phyloP scores from a whole-genome alignment of 2,113 vertebrate genomes.

The Rhea pennata region DNA sequence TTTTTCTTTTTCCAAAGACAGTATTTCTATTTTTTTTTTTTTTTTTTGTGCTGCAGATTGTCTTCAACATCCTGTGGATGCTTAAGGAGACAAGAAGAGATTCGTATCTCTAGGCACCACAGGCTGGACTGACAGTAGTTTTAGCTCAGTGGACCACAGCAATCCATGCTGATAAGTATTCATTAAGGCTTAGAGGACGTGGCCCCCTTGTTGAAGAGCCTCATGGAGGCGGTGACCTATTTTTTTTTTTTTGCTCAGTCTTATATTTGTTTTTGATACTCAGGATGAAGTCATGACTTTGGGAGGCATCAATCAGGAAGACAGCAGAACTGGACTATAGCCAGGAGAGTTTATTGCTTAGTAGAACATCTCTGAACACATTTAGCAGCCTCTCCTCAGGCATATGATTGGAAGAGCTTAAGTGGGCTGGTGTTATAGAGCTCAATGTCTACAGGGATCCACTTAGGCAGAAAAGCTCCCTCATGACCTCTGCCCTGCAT shows the following conservation, averaged over 20 bases:
- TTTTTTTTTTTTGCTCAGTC: neutral
- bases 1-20: neutral
- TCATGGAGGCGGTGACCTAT: neutral
- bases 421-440: neutral
- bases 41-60: neutral
- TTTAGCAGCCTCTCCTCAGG: neutral
- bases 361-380: neutral
- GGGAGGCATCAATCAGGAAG: neutral
- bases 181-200: neutral
- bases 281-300: neutral
- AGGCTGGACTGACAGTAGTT: neutral
- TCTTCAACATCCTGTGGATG: neutral
- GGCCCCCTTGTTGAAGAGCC: neutral
- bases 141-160: neutral
- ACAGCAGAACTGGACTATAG: neutral
- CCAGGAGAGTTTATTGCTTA: neutral
- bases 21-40: neutral
- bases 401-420: neutral
- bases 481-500: neutral
- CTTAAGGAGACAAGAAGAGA: neutral
- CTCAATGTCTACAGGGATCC: neutral
- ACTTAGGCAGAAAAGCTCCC: neutral
- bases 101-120: neutral
- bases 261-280: neutral
- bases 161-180: neutral